These are phyloP conservation scores for Hirtodrosophila trivittata DNA, from an alignment of 2,888 invertebrate genomes.

Conservation along the genomic window DNA sequence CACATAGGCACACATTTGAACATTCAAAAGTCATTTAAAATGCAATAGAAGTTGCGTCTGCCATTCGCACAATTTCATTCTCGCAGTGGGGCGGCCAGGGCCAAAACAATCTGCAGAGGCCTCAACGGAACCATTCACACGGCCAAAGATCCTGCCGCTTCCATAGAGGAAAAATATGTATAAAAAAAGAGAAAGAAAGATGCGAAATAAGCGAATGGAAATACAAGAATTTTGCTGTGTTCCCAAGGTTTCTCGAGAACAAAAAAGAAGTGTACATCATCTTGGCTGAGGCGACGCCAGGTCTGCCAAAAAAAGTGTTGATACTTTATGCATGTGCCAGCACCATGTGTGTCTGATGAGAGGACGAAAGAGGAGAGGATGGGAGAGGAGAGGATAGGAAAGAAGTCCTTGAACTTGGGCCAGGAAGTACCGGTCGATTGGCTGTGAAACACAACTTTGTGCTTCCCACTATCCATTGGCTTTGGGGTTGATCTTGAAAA, in stretches of 20 bases:
- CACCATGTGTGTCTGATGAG: conserved; percentile 26
- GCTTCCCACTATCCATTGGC: too few relatives aligned
- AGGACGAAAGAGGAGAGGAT: conserved; percentile 15
- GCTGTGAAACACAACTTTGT: too few relatives aligned
- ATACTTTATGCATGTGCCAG: conserved; percentile 56
- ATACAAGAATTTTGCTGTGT: conserved; percentile 50
- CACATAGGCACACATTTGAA: conserved; percentile 20
- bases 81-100: conserved; percentile 49
- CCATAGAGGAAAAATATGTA: conserved; percentile 6
- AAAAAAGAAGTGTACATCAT: conserved; percentile 37
- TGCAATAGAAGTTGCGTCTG: conserved; percentile 50
- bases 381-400: background rate
- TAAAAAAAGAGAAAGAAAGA: conserved; percentile 10
- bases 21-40: conserved; percentile 62
- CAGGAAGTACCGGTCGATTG: conserved; percentile 68
- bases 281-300: conserved; percentile 51
- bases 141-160: conserved; percentile 58
- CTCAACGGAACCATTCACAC: conserved; percentile 41
- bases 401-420: conserved; percentile 69
- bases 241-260: conserved; percentile 45
- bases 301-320: conserved; percentile 62
- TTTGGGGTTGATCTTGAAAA: too few relatives aligned
- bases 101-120: conserved; percentile 4
- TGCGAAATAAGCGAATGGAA: conserved; percentile 30
- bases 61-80: conserved; percentile 49